Base-by-base conservation (phyloP, 2,113 vertebrate species). In the Pitta sordida region DNA sequence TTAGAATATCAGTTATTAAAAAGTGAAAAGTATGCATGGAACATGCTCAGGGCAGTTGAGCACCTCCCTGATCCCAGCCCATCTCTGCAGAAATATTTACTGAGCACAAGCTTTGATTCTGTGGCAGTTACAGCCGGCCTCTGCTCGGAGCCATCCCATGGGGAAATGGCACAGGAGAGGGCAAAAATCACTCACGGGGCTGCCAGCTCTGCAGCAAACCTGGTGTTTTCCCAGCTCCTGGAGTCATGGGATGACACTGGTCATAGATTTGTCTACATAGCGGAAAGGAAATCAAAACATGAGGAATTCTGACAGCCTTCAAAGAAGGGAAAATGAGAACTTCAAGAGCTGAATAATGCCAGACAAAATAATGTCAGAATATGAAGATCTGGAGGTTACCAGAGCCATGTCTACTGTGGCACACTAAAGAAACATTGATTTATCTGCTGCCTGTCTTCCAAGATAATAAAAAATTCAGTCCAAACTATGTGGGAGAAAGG, bases 101-200 rank as follows among this genome's bases (percentile, higher is more conserved):
- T 0, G 36, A 65, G 43, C 10, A 22, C 83, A 59, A 11, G 39
- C 12, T 78, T 13, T 36, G 59, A 10, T 70, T 14, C 2, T 69
- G 83, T 27, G 79, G 62, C 75, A 29, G 13, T 2, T 1, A 51
- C 12, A 13, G 46, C 0, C 65, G 55, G 41, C 32, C 41, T 8
- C 3, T 3, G 24, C 62, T 17, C 29, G 37, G 3, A 27, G 7
- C 18, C 20, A 1, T 2, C 36, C 18, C 2, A 9, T 0, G 43
- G 20, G 12, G 29, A 55, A 37, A 52, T 0, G 23, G 10, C 6
- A 11, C 5, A 3, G 63, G 26, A 65, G 11, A 9, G 0, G 0
- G 79, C 15, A 34, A 39, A 81, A 17, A 0, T 15, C 27, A 43
- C 20, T n/a, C 5, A 3, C 37, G 9, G 29, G 13, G 37, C 6